Percentiles rank a stretch among this genome's conserved stretches.
Conservation (phyloP, 1,140 invertebrate species). For the Adoxophyes honmai region DNA sequence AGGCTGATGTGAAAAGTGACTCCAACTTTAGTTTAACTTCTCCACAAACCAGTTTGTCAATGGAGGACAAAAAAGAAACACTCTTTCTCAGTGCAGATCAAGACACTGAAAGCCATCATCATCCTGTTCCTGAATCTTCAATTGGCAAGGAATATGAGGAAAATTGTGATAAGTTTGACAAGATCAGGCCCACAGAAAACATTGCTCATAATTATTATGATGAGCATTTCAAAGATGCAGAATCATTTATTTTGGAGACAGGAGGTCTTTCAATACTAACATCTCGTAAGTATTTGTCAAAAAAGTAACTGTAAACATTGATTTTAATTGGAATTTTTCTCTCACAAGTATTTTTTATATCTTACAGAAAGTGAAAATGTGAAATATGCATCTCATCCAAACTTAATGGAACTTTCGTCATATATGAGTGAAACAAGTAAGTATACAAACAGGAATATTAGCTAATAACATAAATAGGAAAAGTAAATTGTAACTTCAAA, state of each 20-base stretch:
- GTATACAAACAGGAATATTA: constrained; percentile 24
- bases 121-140: constrained; percentile 24
- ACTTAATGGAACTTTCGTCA: constrained; percentile 67
- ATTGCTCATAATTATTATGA: constrained; percentile 63
- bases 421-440: constrained; percentile 73
- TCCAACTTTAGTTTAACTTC: constrained; percentile 21
- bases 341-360: constrained; percentile 2
- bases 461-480: too few relatives aligned
- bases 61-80: constrained; percentile 26
- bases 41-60: constrained; percentile 21
- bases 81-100: constrained; percentile 42
- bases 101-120: constrained; percentile 32
- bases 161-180: constrained; percentile 40
- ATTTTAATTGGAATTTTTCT: not conserved
- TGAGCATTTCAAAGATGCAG: constrained; percentile 74
- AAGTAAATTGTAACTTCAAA: too few relatives aligned
- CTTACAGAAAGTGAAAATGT: constrained; percentile 62
- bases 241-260: constrained; percentile 74
- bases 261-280: constrained; percentile 56
- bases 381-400: constrained; percentile 60
- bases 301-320: not conserved
- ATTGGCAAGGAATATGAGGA: constrained; percentile 33
- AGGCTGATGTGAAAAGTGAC: constrained; percentile 27
- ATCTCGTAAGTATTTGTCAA: constrained; percentile 49
- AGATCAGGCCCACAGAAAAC: constrained; percentile 42